Evolutionary conservation across 2,113 vertebrate species (phyloP), one percentile per base, ranked within the genome.

Genomic region (Aspidoscelis tigris): DNA sequence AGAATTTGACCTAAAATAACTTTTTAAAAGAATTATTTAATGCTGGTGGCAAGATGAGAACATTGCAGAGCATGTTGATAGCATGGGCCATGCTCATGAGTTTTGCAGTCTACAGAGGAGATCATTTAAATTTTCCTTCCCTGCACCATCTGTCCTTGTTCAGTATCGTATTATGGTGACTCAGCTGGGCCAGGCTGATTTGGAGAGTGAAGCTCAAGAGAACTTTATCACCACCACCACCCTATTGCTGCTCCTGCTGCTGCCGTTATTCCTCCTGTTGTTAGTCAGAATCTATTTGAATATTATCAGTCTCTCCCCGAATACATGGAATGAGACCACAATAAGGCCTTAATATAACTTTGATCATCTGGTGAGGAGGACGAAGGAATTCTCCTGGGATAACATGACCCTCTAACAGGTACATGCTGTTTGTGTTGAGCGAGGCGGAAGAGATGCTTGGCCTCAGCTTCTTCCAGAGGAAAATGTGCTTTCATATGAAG

Each of bases 321-420:
- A 12, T 26, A 39, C 33, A 7, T 65, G 43, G n/a, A 39, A 82
- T 65, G 55, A 77, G 10, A 44, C 9, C 53, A 24, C 53, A 39
- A 66, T 1, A 41, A 73, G 24, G 43, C 43, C 43, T 80, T 41
- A n/a, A 10, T 4, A 21, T 81, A 41, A 26, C 73, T 33, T 90
- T 44, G 80, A 87, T 24, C 81, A 10, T 76, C 75, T 87, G 72
- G 71, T 82, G 76, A 61, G 50, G n/a, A 76, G 2, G 0, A 44
- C 44, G 85, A 82, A 91, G 78, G 4, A 26, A 33, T 66, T 1
- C 16, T 20, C 71, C 72, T 87, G 82, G 86, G 77, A 83, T 80
- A 53, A 84, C n/a, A 87, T 85, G 81, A 55, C 9, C 55, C 78
- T 90, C 84, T 91, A 83, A 87, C 84, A 85, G 76, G 79, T 58